phyloP scores from a whole-genome alignment of 1,140 invertebrate genomes.

The Papilio helenus region DNA sequence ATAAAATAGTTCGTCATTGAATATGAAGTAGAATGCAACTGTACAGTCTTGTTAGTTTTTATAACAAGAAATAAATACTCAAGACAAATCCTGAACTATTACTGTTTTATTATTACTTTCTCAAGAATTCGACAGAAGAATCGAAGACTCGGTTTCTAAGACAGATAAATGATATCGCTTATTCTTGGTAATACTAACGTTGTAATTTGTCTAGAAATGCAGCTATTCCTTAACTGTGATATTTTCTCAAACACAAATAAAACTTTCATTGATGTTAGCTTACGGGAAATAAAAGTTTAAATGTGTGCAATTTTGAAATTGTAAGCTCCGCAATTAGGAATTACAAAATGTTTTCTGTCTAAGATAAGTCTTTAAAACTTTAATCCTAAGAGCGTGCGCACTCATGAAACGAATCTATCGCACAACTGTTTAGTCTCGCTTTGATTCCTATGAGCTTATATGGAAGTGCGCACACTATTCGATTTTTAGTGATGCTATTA shows the following conservation, averaged over 20 bases:
- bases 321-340: too few relatives aligned
- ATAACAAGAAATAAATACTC: neutral
- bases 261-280: neutral
- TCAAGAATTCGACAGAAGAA: neutral
- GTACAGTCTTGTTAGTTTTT: neutral
- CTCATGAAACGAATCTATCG: too few relatives aligned
- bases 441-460: too few relatives aligned
- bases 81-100: neutral
- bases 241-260: neutral
- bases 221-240: neutral
- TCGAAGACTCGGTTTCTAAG: neutral
- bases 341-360: too few relatives aligned
- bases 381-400: too few relatives aligned
- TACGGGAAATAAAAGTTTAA: neutral
- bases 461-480: too few relatives aligned
- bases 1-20: too few relatives aligned
- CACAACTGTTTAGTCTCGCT: too few relatives aligned
- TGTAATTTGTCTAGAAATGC: constrained; percentile 16
- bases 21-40: too few relatives aligned
- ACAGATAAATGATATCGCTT: neutral
- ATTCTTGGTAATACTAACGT: neutral
- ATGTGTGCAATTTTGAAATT: neutral
- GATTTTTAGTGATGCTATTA: too few relatives aligned
- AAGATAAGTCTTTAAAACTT: too few relatives aligned
- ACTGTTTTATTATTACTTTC: neutral